Base-by-base conservation (phyloP, 1,140 invertebrate genomes). In the Brachionus manjavacas region DNA sequence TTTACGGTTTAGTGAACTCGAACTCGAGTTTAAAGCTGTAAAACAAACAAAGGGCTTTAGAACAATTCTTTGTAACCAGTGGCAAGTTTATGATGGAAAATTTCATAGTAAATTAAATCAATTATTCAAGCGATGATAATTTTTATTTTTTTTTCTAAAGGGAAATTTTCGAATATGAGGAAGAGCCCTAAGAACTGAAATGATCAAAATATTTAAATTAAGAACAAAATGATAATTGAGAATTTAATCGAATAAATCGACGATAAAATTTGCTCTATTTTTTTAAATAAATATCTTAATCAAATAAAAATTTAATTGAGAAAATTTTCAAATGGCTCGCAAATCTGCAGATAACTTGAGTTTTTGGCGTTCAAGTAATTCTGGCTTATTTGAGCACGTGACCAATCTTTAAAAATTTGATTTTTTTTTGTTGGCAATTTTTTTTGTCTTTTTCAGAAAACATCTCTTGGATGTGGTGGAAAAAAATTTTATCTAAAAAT, bases 91-190 rank as follows among this genome's bases (percentile, higher is more conserved):
- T 25, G 43, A 43, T 46, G 23, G 11, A 16, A 76, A 76, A 49
- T 76, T 49, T 23, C n/a, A 39, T 41, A 76, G 12, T 49, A 76
- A 76, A 76, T 76, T 76, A 49, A 76, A 49, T 76, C 28, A 20
- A 14, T 76, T 76, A 49, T 25, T 46, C 72, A 76, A 76, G 72
- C 72, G 72, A 76, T 76, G 41, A 76, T 76, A 76, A 76, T 76
- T 76, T 76, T n/a, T 76, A 76, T 52, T 76, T 76, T 76, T 41
- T 31, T 68, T 28, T 68, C 12, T 23, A 9, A 23, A 68, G 31
- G 66, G 23, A 68, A 68, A 68, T 68, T 39, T 28, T 68, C 3
- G 31, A 68, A 68, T 12, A 35, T 60, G 20, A 60, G 52, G 52
- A 60, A 60, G 52, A 60, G 52, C 52, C 52, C 52, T 60, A 60